A percentile compares a stretch with the other conserved stretches of the same genome.
These are phyloP conservation scores for Sisyra terminalis DNA, from an alignment of 2,888 invertebrate genomes.

Conservation along the genomic window DNA sequence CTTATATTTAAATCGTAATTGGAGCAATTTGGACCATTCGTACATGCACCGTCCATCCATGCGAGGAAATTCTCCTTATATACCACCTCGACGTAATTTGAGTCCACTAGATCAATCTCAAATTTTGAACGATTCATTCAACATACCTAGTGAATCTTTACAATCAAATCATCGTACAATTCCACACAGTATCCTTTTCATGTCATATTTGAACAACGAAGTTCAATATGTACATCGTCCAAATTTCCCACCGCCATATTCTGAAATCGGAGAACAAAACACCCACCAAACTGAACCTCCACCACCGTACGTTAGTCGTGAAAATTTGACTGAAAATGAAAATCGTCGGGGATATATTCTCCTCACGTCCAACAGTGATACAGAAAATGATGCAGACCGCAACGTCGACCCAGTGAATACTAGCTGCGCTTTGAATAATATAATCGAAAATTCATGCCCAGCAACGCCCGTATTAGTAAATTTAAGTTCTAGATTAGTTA, in stretches of 20 bases:
- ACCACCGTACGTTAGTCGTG: slow-evolving; percentile 7
- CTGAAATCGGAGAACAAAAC: slow-evolving; percentile 1
- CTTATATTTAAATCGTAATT: slow-evolving; percentile 7
- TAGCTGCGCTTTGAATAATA: neutral
- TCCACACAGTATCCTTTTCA: slow-evolving; percentile 7
- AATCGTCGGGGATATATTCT: slow-evolving; percentile 3
- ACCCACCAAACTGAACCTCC: slow-evolving; percentile 2
- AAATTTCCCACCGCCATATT: slow-evolving; percentile 4
- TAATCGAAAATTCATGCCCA: neutral
- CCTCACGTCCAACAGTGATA: slow-evolving; percentile 3
- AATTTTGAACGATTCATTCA: too few relatives aligned
- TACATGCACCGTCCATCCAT: slow-evolving; percentile 1
- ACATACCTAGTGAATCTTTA: too few relatives aligned
- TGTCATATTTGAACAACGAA: slow-evolving; percentile 8
- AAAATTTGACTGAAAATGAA: slow-evolving; percentile 4
- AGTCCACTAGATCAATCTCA: neutral
- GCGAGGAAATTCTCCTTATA: neutral
- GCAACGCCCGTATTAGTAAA: too few relatives aligned
- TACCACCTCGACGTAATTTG: neutral
- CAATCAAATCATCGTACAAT: neutral
- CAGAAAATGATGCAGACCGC: neutral
- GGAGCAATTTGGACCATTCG: slow-evolving; percentile 7
- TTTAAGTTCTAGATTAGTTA: too few relatives aligned
- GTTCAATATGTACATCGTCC: slow-evolving; percentile 6
- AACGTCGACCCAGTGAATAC: neutral